Conservation (phyloP, 1,140 invertebrate genomes). For the Sitophilus oryzae region DNA sequence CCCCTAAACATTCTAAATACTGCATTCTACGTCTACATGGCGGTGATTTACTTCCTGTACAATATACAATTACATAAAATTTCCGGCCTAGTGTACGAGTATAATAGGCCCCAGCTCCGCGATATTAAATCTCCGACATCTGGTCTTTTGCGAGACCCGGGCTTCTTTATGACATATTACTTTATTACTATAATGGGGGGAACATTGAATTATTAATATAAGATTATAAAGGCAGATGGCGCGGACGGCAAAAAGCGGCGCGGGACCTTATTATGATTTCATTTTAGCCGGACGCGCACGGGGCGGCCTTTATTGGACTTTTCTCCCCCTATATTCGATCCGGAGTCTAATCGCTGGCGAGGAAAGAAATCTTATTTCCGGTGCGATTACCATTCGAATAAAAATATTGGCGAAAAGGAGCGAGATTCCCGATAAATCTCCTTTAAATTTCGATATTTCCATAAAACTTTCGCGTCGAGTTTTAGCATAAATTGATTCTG, state of each 20-base stretch:
- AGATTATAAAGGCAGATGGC: conserved; percentile 42
- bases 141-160: conserved; percentile 32
- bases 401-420: too few species aligned
- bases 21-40: too few species aligned
- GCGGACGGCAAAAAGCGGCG: conserved; percentile 32
- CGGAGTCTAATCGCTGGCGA: background rate
- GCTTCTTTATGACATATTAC: conserved; percentile 45
- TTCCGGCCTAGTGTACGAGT: background rate
- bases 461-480: too few species aligned
- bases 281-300: conserved; percentile 21
- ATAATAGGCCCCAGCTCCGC: conserved; percentile 9
- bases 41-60: too few species aligned
- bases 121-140: conserved; percentile 44
- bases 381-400: too few species aligned
- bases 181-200: conserved; percentile 46
- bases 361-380: background rate
- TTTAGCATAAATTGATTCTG: too few species aligned
- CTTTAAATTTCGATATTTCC: too few species aligned
- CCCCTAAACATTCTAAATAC: too few species aligned
- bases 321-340: background rate
- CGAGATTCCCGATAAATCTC: too few species aligned
- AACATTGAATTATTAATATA: conserved; percentile 47
- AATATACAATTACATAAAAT: too few species aligned
- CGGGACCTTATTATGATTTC: conserved; percentile 33
- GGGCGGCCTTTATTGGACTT: conserved; percentile 23